Evolutionary conservation across 2,113 vertebrate genomes (phyloP).

Genomic region (Cryptotis parvus): DNA sequence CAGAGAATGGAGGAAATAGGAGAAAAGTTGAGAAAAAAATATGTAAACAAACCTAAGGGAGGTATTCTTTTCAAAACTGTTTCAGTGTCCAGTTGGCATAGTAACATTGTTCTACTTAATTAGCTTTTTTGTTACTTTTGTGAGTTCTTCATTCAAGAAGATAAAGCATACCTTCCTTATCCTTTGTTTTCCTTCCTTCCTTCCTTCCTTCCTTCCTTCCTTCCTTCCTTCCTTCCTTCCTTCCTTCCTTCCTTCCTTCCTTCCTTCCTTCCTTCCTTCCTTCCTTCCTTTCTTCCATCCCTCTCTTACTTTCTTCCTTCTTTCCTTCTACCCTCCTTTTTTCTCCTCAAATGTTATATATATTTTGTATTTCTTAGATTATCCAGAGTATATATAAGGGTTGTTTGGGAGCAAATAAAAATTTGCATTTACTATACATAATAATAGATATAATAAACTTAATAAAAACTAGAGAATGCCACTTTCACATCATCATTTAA

Average conservation of each 20-base stretch:
- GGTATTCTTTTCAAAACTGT: slow-evolving; percentile 15
- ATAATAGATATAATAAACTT: neutral
- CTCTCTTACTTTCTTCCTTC: too few relatives aligned
- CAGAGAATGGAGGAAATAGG: neutral
- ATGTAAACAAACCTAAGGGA: neutral
- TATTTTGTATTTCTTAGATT: neutral
- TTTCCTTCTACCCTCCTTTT: too few relatives aligned
- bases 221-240: too few relatives aligned
- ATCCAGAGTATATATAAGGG: neutral
- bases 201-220: too few relatives aligned
- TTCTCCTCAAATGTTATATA: too few relatives aligned
- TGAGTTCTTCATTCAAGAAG: slow-evolving; percentile 18
- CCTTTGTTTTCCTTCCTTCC: too few relatives aligned
- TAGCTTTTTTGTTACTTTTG: slow-evolving; percentile 5
- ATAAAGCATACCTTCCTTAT: neutral
- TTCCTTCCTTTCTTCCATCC: too few relatives aligned
- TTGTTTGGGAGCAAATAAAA: neutral
- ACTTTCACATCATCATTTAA: neutral
- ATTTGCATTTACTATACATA: neutral
- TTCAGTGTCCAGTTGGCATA: slow-evolving; percentile 26
- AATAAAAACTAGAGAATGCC: neutral
- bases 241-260: too few relatives aligned
- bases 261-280: too few relatives aligned
- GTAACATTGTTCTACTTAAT: neutral
- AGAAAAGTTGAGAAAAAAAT: neutral